A percentile compares a stretch with the other conserved stretches of the same genome.
Evolutionary conservation across 2,113 vertebrate genomes (phyloP).

Genomic region (Gopherus flavomarginatus): DNA sequence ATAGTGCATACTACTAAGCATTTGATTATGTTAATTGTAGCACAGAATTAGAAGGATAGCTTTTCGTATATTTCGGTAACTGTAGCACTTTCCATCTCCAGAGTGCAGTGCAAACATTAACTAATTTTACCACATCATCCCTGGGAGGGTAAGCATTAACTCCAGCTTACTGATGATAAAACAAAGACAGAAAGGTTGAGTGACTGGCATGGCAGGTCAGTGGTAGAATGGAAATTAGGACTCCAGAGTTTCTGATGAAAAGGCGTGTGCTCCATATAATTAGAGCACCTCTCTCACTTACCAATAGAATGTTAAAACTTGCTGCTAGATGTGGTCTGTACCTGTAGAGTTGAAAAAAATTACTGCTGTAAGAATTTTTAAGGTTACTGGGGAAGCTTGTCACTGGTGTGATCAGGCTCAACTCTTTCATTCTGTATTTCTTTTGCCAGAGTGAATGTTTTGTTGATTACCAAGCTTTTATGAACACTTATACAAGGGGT

Average conservation of each 20-base stretch:
- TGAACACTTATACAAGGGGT: not conserved
- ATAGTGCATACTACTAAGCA: not conserved
- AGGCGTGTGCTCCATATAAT: not conserved
- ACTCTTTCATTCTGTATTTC: not conserved
- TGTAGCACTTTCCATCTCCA: not conserved
- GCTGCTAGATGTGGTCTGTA: not conserved
- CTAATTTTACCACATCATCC: not conserved
- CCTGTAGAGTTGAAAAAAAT: not conserved
- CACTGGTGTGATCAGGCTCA: not conserved
- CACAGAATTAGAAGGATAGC: not conserved
- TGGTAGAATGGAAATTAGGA: not conserved
- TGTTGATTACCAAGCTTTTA: not conserved
- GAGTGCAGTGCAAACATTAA: not conserved
- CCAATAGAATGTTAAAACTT: not conserved
- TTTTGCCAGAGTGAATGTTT: constrained; percentile 6
- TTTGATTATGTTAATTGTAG: fast-evolving
- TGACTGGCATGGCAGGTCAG: not conserved
- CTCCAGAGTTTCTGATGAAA: not conserved
- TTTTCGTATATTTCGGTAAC: not conserved
- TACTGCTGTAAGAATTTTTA: not conserved
- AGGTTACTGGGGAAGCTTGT: not conserved
- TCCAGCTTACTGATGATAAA: not conserved
- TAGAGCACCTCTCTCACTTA: constrained; percentile 46
- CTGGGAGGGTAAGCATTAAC: not conserved
- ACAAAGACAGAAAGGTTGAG: not conserved